phyloP scores from a whole-genome alignment of 2,797 vertebrate genomes.

The Phyllotis vaccarum region DNA sequence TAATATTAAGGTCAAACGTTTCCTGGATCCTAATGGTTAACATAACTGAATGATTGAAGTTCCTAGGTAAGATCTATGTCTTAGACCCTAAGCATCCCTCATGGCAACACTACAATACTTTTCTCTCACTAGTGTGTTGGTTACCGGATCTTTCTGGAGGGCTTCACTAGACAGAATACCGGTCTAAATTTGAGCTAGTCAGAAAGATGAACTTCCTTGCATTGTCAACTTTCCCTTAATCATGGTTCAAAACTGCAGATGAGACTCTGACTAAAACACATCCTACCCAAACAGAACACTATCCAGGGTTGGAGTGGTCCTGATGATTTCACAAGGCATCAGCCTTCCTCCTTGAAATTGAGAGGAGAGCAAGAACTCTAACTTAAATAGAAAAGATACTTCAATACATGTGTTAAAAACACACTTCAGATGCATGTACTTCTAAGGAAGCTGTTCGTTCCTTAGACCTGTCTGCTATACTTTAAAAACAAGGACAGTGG shows the following conservation, averaged over 20 bases:
- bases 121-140: not conserved
- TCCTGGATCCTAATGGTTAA: not conserved
- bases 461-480: not conserved
- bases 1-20: constrained; percentile 4
- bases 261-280: not conserved
- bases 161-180: not conserved
- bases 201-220: not conserved
- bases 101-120: not conserved
- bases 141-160: not conserved
- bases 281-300: not conserved
- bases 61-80: not conserved
- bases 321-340: not conserved
- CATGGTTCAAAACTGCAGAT: not conserved
- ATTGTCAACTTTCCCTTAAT: not conserved
- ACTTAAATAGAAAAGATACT: constrained; percentile 39
- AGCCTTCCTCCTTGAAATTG: constrained; percentile 43
- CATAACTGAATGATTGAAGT: not conserved
- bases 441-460: not conserved
- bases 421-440: not conserved
- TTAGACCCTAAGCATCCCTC: not conserved
- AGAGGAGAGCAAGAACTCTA: not conserved
- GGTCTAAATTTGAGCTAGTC: not conserved
- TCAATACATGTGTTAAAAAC: constrained; percentile 33
- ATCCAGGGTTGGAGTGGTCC: not conserved
- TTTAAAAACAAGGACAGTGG: not conserved